A percentile compares a stretch with the other conserved stretches of the same genome.
phyloP scores from a whole-genome alignment of 2,113 vertebrate species.

The Microtus montanus region DNA sequence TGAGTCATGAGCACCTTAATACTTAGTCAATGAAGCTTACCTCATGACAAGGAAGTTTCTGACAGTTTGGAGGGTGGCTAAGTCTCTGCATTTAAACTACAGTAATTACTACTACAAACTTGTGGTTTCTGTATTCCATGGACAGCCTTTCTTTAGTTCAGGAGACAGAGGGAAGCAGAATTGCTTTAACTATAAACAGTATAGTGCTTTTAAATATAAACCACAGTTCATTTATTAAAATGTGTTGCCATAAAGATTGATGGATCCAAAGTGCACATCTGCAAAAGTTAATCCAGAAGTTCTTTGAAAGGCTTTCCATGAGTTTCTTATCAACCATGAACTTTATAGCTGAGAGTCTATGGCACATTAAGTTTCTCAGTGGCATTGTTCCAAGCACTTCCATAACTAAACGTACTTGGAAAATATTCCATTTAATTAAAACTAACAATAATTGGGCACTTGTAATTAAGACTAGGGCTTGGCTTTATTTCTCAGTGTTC shows the following conservation, averaged over 20 bases:
- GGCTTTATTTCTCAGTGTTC: slow-evolving; percentile 51
- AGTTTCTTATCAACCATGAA: slow-evolving; percentile 56
- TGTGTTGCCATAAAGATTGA: slow-evolving; percentile 69
- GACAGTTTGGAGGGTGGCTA: neutral
- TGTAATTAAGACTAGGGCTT: slow-evolving; percentile 50
- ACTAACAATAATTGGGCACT: slow-evolving; percentile 51
- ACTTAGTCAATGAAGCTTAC: neutral
- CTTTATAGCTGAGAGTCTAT: slow-evolving; percentile 11
- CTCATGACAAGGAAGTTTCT: neutral
- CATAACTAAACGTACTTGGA: slow-evolving; percentile 42
- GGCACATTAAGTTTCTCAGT: neutral
- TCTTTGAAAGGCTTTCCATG: slow-evolving; percentile 24
- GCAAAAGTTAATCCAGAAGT: slow-evolving; percentile 43
- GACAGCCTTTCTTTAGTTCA: slow-evolving; percentile 5
- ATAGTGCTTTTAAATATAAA: slow-evolving; percentile 61
- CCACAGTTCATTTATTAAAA: slow-evolving; percentile 59
- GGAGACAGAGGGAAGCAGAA: slow-evolving; percentile 26
- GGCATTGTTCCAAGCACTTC: neutral
- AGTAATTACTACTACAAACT: neutral
- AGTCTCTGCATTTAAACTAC: slow-evolving; percentile 23
- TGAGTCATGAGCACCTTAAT: slow-evolving; percentile 23
- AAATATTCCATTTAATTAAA: slow-evolving; percentile 67
- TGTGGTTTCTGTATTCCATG: neutral
- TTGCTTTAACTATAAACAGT: slow-evolving; percentile 54
- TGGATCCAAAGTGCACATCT: slow-evolving; percentile 41